Evolutionary conservation across 2,888 invertebrate species (phyloP).

Genomic region (Teleiodes luculella): DNA sequence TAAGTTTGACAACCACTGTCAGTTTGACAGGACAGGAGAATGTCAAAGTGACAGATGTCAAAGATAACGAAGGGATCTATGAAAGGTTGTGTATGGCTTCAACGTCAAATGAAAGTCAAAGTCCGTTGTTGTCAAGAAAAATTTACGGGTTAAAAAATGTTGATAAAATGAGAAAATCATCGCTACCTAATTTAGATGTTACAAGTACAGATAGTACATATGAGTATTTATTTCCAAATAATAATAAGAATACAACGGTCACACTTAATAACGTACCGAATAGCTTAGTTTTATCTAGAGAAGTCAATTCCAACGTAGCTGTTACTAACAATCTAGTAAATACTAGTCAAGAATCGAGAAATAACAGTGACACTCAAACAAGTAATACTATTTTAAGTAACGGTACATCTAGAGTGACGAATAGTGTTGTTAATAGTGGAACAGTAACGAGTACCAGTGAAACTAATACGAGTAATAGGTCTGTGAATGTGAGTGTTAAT

Average conservation of each 20-base stretch:
- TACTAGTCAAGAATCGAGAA: not conserved
- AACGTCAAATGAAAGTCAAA: slow-evolving; percentile 45
- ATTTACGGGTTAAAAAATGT: slow-evolving; percentile 31
- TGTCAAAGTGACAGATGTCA: slow-evolving; percentile 20
- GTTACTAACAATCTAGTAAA: slow-evolving; percentile 5
- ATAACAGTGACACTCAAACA: not conserved
- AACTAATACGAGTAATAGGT: not conserved
- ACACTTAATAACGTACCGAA: not conserved
- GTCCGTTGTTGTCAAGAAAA: slow-evolving; percentile 44
- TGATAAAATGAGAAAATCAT: slow-evolving; percentile 57
- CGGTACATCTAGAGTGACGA: not conserved
- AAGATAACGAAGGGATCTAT: slow-evolving; percentile 44
- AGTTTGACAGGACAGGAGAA: slow-evolving; percentile 38
- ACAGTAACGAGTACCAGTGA: slow-evolving; percentile 1
- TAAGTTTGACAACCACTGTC: slow-evolving; percentile 66
- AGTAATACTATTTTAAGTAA: slow-evolving; percentile 8
- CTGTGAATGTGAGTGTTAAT: slow-evolving; percentile 20
- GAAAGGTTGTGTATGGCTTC: slow-evolving; percentile 65
- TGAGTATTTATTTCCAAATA: slow-evolving; percentile 57
- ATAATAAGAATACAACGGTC: slow-evolving; percentile 25
- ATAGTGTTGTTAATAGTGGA: not conserved
- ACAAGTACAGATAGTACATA: slow-evolving; percentile 48
- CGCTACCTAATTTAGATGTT: slow-evolving; percentile 59
- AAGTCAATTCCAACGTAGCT: slow-evolving; percentile 14
- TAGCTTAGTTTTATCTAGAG: not conserved